Evolutionary conservation across 2,888 invertebrate species (phyloP).

Genomic region (Nomada ruficornis): DNA sequence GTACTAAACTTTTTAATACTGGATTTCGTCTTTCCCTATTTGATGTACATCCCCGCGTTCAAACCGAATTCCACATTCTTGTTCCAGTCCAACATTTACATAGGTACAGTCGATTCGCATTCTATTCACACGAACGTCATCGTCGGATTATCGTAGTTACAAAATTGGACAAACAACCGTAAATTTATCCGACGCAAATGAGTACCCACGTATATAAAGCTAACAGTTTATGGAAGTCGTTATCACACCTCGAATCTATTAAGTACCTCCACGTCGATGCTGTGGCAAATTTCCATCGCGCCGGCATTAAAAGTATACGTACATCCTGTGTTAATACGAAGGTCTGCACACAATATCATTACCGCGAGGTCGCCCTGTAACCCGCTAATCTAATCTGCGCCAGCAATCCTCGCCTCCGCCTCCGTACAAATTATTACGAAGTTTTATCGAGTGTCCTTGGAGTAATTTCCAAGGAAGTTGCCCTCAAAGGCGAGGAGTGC

Average conservation of each 20-base stretch:
- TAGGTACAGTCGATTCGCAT: too few relatives aligned
- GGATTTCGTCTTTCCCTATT: not conserved
- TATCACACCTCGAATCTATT: constrained; percentile 27
- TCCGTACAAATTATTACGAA: constrained; percentile 67
- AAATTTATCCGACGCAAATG: not conserved
- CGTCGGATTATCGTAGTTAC: not conserved
- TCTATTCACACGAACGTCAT: not conserved
- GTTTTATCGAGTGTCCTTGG: constrained; percentile 68
- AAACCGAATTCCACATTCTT: too few relatives aligned
- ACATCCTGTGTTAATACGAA: constrained; percentile 43
- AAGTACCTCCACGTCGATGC: constrained; percentile 34
- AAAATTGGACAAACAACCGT: not conserved
- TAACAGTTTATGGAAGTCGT: constrained; percentile 2
- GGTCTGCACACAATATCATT: constrained; percentile 41
- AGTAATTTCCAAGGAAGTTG: constrained; percentile 61
- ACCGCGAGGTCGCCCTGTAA: constrained; percentile 64
- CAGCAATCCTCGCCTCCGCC: constrained; percentile 50
- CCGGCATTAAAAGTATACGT: constrained; percentile 42
- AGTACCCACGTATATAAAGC: not conserved
- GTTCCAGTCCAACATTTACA: too few relatives aligned
- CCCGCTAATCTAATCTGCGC: constrained; percentile 65
- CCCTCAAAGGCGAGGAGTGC: constrained; percentile 54
- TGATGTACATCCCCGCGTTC: not conserved
- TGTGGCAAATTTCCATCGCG: constrained; percentile 32
- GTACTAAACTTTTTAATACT: not conserved